Base-by-base conservation (phyloP, 1,140 invertebrate genomes). In the Drosophila busckii region DNA sequence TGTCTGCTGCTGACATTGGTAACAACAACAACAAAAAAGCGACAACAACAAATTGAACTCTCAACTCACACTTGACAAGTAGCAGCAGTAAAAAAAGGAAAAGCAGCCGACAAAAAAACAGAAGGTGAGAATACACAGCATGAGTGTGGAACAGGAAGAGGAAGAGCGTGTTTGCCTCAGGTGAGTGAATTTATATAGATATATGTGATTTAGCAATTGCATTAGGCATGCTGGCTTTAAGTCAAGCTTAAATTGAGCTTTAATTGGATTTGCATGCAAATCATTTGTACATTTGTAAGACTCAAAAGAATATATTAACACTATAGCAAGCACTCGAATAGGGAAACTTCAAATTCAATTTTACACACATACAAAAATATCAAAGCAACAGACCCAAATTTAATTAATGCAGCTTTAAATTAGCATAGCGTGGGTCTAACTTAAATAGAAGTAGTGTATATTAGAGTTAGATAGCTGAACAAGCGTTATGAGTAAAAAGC, bases 131-230 rank as follows among this genome's bases (percentile, higher is more conserved):
- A 29, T 12, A 50, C 22, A 63, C 42, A 70, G 55, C 32, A 80
- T 80, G 75, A 60, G 70, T 58, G 53, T 49, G 13, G 75, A 78
- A 25, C 71, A 75, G 44, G 75, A 82, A 42, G 64, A 67, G 42
- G 75, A 82, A 37, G 65, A 68, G 46, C 64, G 75, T 31, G 52
- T 82, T 49, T 82, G 75, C 69, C 69, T 82, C 28, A 82, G 75
- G 75, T 82, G 45, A 82, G 75, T 82, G 59, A 62, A 37, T 46
- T 53, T 59, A 20, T 45, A 20, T 38, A 34, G 53, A 13, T 54
- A 32, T 59, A 31, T 56, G 45, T 56, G 55, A 46, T 58, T 63
- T 40, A 32, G 25, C 49, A 65, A 49, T 61, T 61, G 46, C 40
- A 59, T 41, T 58, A 52, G 31, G n/a, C 44, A 38, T 52, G n/a